Base-by-base conservation (phyloP, 2,113 vertebrate species). In the Ariopsis seemanni region DNA sequence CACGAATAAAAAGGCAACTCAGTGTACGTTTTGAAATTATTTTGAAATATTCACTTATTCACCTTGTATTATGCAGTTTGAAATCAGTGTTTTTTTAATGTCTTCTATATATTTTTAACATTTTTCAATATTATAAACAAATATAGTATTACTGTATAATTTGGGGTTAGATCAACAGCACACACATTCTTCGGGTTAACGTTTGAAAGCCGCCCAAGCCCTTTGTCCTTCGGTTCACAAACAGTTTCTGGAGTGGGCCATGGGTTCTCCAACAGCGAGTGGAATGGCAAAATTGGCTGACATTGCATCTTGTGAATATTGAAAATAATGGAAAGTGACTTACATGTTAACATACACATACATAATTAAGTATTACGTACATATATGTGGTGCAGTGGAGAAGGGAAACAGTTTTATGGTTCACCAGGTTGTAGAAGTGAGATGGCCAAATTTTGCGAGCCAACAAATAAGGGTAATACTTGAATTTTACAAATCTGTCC, bases 371-470 rank as follows among this genome's bases (percentile, higher is more conserved):
- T 92, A 95, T 95, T 94, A 94, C 82, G 94, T 96, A 96, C 94
- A 94, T 93, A 94, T 95, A 95, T 94, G 93, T 90, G 92, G 92
- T 90, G 84, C 91, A 91, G 90, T 90, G 89, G 91, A 87, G 85
- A 93, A 89, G 90, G 79, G 91, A 94, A 93, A 92, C 88, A 94
- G 94, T 95, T 93, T 93, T 88, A 60, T 90, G 87, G 90, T 91
- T 93, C 89, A 91, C 95, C 94, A 92, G 92, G 93, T 95, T 93
- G 95, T 95, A 96, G 93, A 95, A 91, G 93, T 95, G 94, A 94
- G 93, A 95, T 95, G 96, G 95, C 95, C 84, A 85, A 75, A 96
- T 95, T 95, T 96, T 95, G 96, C 96, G 96, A 95, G 94, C 97
- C 94, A 94, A 94, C 95, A 95, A 95, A 95, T 93, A 91, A 94